Percentiles rank a stretch among this genome's conserved stretches.
phyloP scores from a whole-genome alignment of 2,888 invertebrate species.

The Xanthia icteritia region DNA sequence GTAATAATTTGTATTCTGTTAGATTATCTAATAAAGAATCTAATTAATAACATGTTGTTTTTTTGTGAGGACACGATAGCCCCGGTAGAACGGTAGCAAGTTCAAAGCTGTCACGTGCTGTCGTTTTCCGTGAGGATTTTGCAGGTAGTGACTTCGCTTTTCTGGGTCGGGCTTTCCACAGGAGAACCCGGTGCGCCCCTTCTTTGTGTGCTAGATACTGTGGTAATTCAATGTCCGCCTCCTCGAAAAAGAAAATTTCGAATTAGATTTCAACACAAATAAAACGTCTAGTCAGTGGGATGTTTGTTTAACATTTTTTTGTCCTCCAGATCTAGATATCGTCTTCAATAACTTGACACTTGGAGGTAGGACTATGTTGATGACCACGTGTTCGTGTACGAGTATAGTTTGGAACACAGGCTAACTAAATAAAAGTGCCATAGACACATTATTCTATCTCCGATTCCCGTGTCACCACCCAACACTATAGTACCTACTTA shows the following conservation, averaged over 20 bases:
- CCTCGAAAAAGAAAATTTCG: background rate
- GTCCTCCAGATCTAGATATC: background rate
- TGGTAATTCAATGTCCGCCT: background rate
- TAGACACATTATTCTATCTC: conserved; percentile 25
- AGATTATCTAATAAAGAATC: background rate
- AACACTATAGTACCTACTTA: conserved; percentile 41
- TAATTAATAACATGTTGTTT: background rate
- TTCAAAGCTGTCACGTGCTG: no score
- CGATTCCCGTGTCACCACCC: conserved; percentile 41
- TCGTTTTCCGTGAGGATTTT: no score
- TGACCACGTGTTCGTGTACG: background rate
- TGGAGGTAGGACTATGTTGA: background rate
- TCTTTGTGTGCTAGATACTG: background rate
- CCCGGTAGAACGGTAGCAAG: no score
- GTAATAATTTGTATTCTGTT: background rate
- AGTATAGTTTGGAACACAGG: background rate
- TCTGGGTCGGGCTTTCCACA: background rate
- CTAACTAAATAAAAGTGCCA: background rate
- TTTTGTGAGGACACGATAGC: background rate
- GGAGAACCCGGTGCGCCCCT: background rate
- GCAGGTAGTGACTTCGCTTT: background rate
- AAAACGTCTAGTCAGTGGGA: background rate
- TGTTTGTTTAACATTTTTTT: background rate
- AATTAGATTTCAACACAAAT: background rate
- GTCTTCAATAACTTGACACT: no score